Evolutionary conservation across 2,888 invertebrate genomes (phyloP).

Genomic region (Dorcus hopei): DNA sequence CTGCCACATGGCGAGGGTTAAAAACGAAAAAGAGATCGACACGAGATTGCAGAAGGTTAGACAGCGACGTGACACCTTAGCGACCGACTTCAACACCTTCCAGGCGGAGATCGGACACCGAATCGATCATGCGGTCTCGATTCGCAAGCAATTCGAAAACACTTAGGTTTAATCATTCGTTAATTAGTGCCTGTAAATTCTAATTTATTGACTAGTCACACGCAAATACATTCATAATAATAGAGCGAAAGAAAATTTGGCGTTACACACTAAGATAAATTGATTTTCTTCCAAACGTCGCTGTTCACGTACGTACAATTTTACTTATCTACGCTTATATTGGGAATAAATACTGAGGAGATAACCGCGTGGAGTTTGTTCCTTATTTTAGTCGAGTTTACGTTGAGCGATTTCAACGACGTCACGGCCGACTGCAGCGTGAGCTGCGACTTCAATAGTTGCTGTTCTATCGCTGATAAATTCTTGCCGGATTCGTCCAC

Average conservation of each 20-base stretch:
- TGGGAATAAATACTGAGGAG: constrained; percentile 42
- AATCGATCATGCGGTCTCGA: too few relatives aligned
- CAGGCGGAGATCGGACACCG: background rate
- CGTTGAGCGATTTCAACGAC: constrained; percentile 39
- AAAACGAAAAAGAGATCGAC: constrained; percentile 7
- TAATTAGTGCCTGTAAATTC: too few relatives aligned
- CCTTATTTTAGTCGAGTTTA: constrained; percentile 39
- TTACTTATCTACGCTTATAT: constrained; percentile 29
- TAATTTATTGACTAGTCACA: too few relatives aligned
- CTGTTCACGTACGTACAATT: background rate
- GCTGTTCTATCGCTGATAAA: constrained; percentile 40
- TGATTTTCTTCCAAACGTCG: too few relatives aligned
- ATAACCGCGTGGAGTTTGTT: constrained; percentile 41
- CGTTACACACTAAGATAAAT: too few relatives aligned
- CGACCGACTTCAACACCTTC: constrained; percentile 10
- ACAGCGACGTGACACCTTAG: constrained; percentile 14
- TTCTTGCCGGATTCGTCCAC: constrained; percentile 38
- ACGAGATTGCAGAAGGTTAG: constrained; percentile 3
- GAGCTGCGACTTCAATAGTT: constrained; percentile 44
- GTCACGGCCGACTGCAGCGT: constrained; percentile 44
- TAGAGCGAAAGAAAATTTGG: too few relatives aligned
- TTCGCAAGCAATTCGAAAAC: too few relatives aligned
- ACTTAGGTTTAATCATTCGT: too few relatives aligned
- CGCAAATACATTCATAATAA: too few relatives aligned
- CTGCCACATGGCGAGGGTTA: background rate